Percentiles rank a stretch among this genome's conserved stretches.
Evolutionary conservation across 1,140 invertebrate species (phyloP).

Genomic region (Trypoxylus dichotomus): DNA sequence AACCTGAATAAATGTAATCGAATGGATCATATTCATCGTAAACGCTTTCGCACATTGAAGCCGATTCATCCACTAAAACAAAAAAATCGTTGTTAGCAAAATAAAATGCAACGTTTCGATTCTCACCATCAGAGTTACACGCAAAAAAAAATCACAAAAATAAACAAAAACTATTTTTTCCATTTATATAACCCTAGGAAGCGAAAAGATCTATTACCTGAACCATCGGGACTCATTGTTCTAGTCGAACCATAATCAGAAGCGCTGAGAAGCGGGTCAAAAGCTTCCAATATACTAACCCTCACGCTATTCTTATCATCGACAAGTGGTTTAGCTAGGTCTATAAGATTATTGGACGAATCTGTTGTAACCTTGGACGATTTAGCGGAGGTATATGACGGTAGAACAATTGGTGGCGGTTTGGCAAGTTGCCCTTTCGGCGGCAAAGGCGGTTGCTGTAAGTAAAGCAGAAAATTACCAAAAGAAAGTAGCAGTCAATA

Average conservation of each 20-base stretch:
- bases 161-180: constrained; percentile 13
- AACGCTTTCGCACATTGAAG: constrained; percentile 69
- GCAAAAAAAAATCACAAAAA: not conserved
- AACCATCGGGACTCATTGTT: constrained; percentile 49
- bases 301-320: constrained; percentile 62
- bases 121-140: not conserved
- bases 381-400: not conserved
- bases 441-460: constrained; percentile 43
- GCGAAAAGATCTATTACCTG: constrained; percentile 36
- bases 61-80: constrained; percentile 49
- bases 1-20: constrained; percentile 77
- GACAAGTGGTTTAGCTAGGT: constrained; percentile 55
- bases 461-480: not conserved
- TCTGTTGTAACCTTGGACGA: constrained; percentile 4
- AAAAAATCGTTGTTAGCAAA: not conserved
- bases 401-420: constrained; percentile 43
- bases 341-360: constrained; percentile 54
- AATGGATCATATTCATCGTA: constrained; percentile 86
- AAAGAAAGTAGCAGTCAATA: not conserved
- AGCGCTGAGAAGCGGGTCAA: constrained; percentile 76
- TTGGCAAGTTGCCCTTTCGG: constrained; percentile 47
- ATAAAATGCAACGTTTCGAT: not conserved
- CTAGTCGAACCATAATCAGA: constrained; percentile 50
- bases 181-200: too few relatives aligned
- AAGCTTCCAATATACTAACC: constrained; percentile 80